Evolutionary conservation across 2,888 invertebrate species (phyloP).

Genomic region (Heliconius hortense): DNA sequence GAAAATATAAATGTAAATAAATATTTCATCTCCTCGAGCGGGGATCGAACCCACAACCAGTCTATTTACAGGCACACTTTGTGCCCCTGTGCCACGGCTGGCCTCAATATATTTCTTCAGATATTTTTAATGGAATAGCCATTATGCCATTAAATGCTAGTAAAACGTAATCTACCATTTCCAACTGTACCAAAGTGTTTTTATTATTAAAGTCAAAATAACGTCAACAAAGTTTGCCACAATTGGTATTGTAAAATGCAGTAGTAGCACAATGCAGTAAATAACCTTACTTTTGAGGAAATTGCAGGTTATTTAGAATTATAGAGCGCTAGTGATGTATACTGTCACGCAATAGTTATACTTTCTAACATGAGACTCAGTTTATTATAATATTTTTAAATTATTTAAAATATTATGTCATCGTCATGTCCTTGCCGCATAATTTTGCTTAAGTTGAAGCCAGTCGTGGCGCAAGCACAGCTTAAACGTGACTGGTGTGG

Average conservation of each 20-base stretch:
- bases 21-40: too few species aligned
- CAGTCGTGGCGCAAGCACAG: background rate
- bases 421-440: too few species aligned
- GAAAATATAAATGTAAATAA: too few species aligned
- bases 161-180: background rate
- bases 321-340: conserved; percentile 23
- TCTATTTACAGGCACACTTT: too few species aligned
- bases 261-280: conserved; percentile 8
- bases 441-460: too few species aligned
- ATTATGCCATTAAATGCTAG: too few species aligned
- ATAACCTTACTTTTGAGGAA: conserved; percentile 18
- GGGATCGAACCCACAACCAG: too few species aligned
- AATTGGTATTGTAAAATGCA: conserved; percentile 13
- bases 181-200: background rate
- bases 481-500: too few species aligned
- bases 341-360: conserved; percentile 8
- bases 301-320: conserved; percentile 25
- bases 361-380: background rate
- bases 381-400: background rate
- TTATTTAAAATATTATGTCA: background rate
- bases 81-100: too few species aligned
- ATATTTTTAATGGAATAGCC: too few species aligned
- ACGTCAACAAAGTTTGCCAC: conserved; percentile 12
- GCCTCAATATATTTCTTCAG: too few species aligned
- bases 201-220: background rate